These are phyloP conservation scores for Pocillopora verrucosa DNA, from an alignment of 64 coral and sea anemone species.

Conservation along the genomic window DNA sequence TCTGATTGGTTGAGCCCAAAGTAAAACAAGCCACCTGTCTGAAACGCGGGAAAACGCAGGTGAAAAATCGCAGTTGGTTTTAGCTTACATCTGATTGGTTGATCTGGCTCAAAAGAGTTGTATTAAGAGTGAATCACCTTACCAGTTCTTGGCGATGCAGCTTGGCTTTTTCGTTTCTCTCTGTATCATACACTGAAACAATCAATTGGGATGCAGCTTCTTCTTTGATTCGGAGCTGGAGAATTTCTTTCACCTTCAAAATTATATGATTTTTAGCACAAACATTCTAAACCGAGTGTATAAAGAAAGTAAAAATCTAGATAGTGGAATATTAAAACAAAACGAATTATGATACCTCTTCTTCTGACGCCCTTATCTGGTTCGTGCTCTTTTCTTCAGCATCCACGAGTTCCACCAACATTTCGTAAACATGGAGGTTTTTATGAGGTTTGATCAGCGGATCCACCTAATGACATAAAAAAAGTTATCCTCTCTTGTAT, in stretches of 20 bases:
- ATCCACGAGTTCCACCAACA: slow-evolving; percentile 88
- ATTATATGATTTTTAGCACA: neutral
- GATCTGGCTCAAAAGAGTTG: neutral
- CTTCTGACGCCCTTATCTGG: slow-evolving; percentile 88
- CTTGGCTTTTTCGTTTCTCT: slow-evolving; percentile 96
- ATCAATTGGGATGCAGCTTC: slow-evolving; percentile 82
- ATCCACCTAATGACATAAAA: slow-evolving; percentile 69
- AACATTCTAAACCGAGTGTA: neutral
- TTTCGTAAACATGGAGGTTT: slow-evolving; percentile 86
- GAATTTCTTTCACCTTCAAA: slow-evolving; percentile 88
- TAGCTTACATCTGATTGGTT: neutral
- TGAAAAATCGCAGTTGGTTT: neutral
- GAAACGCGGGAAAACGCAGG: neutral
- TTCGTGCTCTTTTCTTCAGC: slow-evolving; percentile 86
- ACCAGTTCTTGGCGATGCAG: slow-evolving; percentile 92
- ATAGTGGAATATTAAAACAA: too few relatives aligned
- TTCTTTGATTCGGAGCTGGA: slow-evolving; percentile 90
- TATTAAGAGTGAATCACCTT: neutral
- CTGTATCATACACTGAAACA: slow-evolving; percentile 97
- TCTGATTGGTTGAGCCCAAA: too few relatives aligned
- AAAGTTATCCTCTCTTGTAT: too few relatives aligned
- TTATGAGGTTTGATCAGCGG: slow-evolving; percentile 89
- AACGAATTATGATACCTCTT: slow-evolving; percentile 62
- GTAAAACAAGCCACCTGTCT: neutral
- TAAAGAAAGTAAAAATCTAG: too few relatives aligned